Conservation (phyloP, 35 echinoderm and acorn worm species). For the Strongylocentrotus purpuratus region DNA sequence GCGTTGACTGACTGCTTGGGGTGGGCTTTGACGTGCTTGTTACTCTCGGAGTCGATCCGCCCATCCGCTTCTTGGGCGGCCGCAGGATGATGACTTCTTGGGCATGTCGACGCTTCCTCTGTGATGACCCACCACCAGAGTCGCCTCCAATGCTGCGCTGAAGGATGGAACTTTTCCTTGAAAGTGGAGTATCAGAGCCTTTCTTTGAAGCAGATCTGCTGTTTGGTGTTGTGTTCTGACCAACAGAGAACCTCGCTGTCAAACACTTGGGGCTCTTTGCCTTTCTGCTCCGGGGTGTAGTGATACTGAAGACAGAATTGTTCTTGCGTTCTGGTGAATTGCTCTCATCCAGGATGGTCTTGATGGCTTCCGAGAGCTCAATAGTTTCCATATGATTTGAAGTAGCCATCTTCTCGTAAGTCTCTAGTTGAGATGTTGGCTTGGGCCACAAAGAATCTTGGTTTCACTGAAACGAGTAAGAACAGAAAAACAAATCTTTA, state of each 20-base stretch:
- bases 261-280: background rate
- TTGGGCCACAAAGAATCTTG: too few species aligned
- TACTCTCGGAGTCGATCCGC: background rate
- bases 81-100: conserved; percentile 67
- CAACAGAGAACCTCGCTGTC: background rate
- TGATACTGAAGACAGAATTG: background rate
- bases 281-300: background rate
- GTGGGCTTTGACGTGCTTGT: conserved; percentile 30
- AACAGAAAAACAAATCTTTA: too few species aligned
- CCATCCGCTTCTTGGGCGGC: conserved; percentile 42
- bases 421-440: background rate
- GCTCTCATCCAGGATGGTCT: conserved; percentile 62
- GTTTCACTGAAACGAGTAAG: too few species aligned
- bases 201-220: background rate
- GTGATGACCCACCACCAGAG: conserved; percentile 8
- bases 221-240: background rate
- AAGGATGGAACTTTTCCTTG: conserved; percentile 23
- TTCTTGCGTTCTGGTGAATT: background rate
- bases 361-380: conserved; percentile 70
- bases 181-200: conserved; percentile 22
- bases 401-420: background rate
- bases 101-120: conserved; percentile 57
- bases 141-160: conserved; percentile 19
- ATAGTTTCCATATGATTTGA: conserved; percentile 43
- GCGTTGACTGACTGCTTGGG: background rate